Base-by-base conservation (phyloP, 1,140 invertebrate genomes). In the Drosophila sulfurigaster region DNA sequence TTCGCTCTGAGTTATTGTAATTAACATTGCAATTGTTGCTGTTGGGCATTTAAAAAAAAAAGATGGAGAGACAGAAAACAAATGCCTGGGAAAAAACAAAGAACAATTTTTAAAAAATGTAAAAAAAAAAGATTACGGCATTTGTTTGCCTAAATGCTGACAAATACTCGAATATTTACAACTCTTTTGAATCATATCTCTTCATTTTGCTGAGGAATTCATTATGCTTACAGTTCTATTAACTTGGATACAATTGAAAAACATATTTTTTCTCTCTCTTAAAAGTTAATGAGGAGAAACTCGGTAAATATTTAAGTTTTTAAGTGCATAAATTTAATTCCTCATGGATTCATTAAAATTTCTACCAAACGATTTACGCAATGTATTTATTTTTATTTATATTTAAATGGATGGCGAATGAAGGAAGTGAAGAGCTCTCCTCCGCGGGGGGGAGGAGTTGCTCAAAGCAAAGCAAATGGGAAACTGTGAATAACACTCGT, bases 21-120 rank as follows among this genome's bases (percentile, higher is more conserved):
- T 75, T 75, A 75, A 75, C 72, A 75, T 70, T 56, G 72, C 72
- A 67, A 69, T 63, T 75, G 72, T 75, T 75, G 72, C 71, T 32
- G 13, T 16, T 54, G 51, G 35, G 41, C 5, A 43, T 28, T 25
- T 41, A 7, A 46, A 10, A 30, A 60, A 60, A 60, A 46, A 65
- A 64, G 11, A 32, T 3, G 4, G 5, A 25, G 5, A 41, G 35
- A 25, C 20, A 0, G 3, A 52, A 64, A 32, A 52, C 13, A 49
- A 49, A 5, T 4, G 7, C 1, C 2, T n/a, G 11, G 7, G 11
- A 41, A 32, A 45, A 67, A 52, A 45, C 16, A 16, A 6, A 28
- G 48, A 10, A 35, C 41, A 45, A 46, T 38, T 28, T 20, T 16
- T 41, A 13, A 28, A 54, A 67, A 68, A 54, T 54, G 57, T 51